These are phyloP conservation scores for Mesopsocus fuscifrons DNA, from an alignment of 2,888 invertebrate genomes.

Conservation along the genomic window DNA sequence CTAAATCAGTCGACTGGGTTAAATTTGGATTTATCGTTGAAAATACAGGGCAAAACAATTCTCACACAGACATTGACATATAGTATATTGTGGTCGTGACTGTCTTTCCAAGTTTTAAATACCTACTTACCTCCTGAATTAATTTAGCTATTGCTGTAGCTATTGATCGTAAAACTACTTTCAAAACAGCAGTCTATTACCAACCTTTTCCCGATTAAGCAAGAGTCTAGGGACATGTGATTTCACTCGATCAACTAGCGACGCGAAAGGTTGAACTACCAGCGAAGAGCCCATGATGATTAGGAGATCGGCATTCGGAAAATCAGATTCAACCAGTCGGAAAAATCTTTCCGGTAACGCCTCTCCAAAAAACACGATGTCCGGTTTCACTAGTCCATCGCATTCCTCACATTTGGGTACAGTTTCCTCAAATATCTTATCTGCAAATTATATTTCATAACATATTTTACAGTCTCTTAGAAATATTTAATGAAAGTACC, in stretches of 20 bases:
- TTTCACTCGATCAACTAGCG: conserved; percentile 56
- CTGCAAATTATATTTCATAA: conserved; percentile 26
- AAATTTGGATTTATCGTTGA: too few relatives aligned
- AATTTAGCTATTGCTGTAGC: too few relatives aligned
- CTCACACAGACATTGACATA: too few relatives aligned
- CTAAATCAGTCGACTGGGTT: too few relatives aligned
- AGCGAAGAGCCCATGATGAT: conserved; percentile 92
- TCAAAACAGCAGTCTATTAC: too few relatives aligned
- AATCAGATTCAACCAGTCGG: conserved; percentile 46
- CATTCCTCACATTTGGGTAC: conserved; percentile 64
- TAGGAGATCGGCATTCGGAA: conserved; percentile 70
- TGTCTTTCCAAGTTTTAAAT: too few relatives aligned
- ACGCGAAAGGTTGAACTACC: conserved; percentile 87
- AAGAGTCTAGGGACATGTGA: conserved; percentile 59
- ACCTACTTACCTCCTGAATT: too few relatives aligned
- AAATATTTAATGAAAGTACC: conserved; percentile 2
- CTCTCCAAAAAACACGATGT: conserved; percentile 93
- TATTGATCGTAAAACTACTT: too few relatives aligned
- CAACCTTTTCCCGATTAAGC: conserved; percentile 58
- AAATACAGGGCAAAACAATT: too few relatives aligned
- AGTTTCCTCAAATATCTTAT: conserved; percentile 47
- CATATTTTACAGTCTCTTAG: background rate
- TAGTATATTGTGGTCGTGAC: too few relatives aligned
- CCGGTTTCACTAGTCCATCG: conserved; percentile 71
- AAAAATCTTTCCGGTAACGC: conserved; percentile 64